A percentile compares a stretch with the other conserved stretches of the same genome.
Evolutionary conservation across 2,888 invertebrate species (phyloP).

Genomic region (Coelinius sp.): DNA sequence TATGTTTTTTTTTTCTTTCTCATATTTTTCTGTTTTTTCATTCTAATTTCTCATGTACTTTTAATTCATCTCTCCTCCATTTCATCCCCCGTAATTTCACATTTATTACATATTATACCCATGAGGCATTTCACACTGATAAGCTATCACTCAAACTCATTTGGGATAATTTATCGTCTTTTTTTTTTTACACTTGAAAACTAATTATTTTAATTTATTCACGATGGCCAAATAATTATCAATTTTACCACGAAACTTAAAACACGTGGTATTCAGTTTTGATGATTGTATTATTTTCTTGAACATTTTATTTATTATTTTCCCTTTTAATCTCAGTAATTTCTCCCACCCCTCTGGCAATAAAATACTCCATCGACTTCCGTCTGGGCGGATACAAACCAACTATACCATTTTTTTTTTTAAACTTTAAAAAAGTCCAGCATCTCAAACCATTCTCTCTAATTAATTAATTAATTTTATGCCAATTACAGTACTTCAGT

Average conservation of each 20-base stretch:
- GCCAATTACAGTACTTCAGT: slow-evolving; percentile 1
- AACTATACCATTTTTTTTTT: slow-evolving; percentile 47
- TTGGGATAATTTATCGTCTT: not conserved
- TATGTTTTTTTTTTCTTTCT: slow-evolving; percentile 25
- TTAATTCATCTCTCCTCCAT: too few relatives aligned
- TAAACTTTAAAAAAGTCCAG: slow-evolving; percentile 37
- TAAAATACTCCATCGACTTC: slow-evolving; percentile 53
- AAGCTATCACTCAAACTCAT: slow-evolving; percentile 12
- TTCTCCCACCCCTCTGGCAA: slow-evolving; percentile 27
- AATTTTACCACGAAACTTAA: slow-evolving; percentile 3
- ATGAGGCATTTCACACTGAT: slow-evolving; percentile 13
- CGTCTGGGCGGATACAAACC: slow-evolving; percentile 58
- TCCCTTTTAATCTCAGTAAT: not conserved
- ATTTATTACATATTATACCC: slow-evolving; percentile 21
- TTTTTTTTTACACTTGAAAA: slow-evolving; percentile 8
- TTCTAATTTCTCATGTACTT: not conserved
- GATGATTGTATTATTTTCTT: not conserved
- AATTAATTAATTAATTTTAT: slow-evolving; percentile 17
- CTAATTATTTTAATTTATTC: slow-evolving; percentile 2
- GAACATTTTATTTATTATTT: not conserved
- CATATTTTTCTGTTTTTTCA: slow-evolving; percentile 37
- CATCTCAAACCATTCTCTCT: slow-evolving; percentile 22
- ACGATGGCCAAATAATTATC: slow-evolving; percentile 3
- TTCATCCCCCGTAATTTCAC: not conserved
- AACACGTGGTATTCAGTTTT: slow-evolving; percentile 4